phyloP scores from a whole-genome alignment of 2,888 invertebrate genomes.

The Buathra laborator region DNA sequence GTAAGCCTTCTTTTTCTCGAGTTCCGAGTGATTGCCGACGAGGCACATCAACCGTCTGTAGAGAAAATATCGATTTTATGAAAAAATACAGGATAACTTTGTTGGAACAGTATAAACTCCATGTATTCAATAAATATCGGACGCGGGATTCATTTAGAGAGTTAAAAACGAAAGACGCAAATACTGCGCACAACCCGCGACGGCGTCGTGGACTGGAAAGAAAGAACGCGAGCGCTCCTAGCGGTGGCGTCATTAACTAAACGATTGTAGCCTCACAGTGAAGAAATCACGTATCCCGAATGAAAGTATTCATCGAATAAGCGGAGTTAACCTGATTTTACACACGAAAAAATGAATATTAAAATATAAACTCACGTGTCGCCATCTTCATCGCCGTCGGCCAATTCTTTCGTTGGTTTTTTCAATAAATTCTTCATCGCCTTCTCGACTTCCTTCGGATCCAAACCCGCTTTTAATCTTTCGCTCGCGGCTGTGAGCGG shows the following conservation, averaged over 20 bases:
- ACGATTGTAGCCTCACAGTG: no score
- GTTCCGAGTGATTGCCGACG: conserved; percentile 76
- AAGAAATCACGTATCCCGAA: neutral
- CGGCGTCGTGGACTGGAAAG: no score
- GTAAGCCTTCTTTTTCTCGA: conserved; percentile 76
- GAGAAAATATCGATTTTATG: neutral
- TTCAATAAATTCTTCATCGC: conserved; percentile 79
- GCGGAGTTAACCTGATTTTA: no score
- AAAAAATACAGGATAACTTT: neutral
- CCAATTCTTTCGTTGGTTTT: conserved; percentile 72
- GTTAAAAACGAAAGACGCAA: no score
- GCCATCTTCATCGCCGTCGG: conserved; percentile 77
- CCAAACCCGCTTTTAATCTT: conserved; percentile 75
- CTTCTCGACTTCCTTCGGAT: conserved; percentile 75
- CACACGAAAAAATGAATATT: neutral
- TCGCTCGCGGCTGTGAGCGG: conserved; percentile 75
- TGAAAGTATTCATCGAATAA: no score
- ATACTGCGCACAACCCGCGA: no score
- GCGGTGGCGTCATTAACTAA: no score
- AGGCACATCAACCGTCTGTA: conserved; percentile 80
- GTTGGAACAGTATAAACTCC: neutral
- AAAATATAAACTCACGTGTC: conserved; percentile 79
- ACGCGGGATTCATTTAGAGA: no score
- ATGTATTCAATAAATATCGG: no score
- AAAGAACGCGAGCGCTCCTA: no score